Base-by-base conservation (phyloP, 2,888 invertebrate species). In the Nomada flava region DNA sequence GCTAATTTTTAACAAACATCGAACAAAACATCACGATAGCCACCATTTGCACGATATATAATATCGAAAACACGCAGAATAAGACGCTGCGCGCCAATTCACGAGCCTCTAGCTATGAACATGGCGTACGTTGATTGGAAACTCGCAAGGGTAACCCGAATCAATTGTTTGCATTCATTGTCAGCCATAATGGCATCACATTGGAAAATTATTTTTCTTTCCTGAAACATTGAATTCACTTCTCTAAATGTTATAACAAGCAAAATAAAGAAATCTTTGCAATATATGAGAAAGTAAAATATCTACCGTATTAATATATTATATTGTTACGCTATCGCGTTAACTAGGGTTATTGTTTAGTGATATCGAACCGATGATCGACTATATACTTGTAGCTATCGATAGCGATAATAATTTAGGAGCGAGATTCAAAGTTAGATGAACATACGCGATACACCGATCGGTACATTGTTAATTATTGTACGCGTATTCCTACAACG, bases 41-140 rank as follows among this genome's bases (percentile, higher is more conserved):
- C 87, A 89, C 91, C 90, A 91, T 91, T 91, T 91, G 91, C 91
- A 91, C 86, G 76, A 78, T 78, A 79, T 72, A 78, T 72, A 78
- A 86, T 77, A 78, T 84, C 77, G 76, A 89, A 90, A 89, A 90
- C 89, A 89, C 83, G 79, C 81, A 85, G 82, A 83, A 85, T 77
- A 83, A 82, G 88, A 89, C 89, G 89, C 89, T 83, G 76, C 70
- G 71, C 85, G 80, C 82, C 72, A 76, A 86, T 85, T 88, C 81
- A 69, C 65, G 71, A 69, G 74, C 60, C 76, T 70, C 62, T 71
- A 64, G 71, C 74, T 57, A 82, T 60, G 47, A 82, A 68, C 78
- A 52, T 10, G n/a, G 73, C 53, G 23, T 63, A 57, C 64, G 13
- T 73, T 55, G 57, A 18, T n/a, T 42, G 64, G 75, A 53, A 80